Evolutionary conservation across 1,140 invertebrate species (phyloP).

Genomic region (Papilio aristodemus): DNA sequence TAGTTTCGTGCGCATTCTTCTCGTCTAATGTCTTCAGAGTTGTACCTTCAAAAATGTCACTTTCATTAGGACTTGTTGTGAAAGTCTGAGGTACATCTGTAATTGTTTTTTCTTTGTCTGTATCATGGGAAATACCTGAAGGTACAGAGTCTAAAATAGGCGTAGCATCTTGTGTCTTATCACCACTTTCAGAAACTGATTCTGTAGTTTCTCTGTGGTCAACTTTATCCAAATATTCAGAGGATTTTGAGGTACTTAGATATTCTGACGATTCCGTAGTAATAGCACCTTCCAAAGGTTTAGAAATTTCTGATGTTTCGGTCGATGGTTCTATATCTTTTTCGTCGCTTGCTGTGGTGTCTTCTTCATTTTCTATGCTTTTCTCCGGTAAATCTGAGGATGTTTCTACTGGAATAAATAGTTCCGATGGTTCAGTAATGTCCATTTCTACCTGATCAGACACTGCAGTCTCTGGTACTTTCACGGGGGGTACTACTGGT

Average conservation of each 20-base stretch:
- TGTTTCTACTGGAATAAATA: conserved; percentile 17
- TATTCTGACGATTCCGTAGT: conserved; percentile 4
- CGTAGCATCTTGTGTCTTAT: conserved; percentile 2
- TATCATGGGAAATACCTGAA: background rate
- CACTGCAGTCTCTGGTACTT: background rate
- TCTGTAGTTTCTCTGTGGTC: conserved; percentile 14
- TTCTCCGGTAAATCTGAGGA: conserved; percentile 10
- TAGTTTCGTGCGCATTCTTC: conserved; percentile 6
- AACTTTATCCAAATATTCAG: conserved; percentile 1
- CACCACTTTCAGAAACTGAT: background rate
- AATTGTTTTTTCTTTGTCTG: conserved; percentile 5
- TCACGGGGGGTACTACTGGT: background rate
- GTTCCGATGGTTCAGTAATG: conserved; percentile 3
- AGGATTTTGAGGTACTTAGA: conserved; percentile 13
- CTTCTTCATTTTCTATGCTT: conserved; percentile 1
- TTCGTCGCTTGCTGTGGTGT: background rate
- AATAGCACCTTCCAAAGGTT: conserved; percentile 9
- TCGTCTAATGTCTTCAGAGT: background rate
- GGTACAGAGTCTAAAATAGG: background rate
- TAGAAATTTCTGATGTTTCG: conserved; percentile 26
- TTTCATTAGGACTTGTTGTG: background rate
- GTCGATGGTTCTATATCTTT: background rate
- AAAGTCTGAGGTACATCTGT: background rate
- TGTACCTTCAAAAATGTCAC: background rate
- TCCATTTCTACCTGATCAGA: conserved; percentile 31